These are phyloP conservation scores for Drosophila carrolli DNA, from an alignment of 1,140 invertebrate genomes.

Conservation along the genomic window DNA sequence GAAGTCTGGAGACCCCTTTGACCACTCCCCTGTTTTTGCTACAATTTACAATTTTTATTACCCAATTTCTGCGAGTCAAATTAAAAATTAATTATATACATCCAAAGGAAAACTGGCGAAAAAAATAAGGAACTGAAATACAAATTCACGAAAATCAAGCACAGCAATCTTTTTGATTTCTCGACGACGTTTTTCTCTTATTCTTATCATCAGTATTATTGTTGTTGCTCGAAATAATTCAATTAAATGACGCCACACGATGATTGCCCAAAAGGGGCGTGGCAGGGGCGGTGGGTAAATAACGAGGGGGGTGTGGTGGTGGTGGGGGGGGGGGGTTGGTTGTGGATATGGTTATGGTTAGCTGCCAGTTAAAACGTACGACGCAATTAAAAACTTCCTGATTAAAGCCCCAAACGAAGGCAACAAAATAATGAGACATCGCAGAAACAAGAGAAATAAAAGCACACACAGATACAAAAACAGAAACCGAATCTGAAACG, in stretches of 20 bases:
- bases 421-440: conserved; percentile 45
- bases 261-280: conserved; percentile 25
- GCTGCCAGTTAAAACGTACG: conserved; percentile 69
- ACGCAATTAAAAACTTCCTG: conserved; percentile 82
- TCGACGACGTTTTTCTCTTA: conserved; percentile 63
- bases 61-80: conserved; percentile 78
- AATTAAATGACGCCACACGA: conserved; percentile 77
- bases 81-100: conserved; percentile 80
- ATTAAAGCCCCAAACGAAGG: conserved; percentile 75
- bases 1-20: conserved; percentile 9
- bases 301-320: not conserved
- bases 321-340: conserved; percentile 31
- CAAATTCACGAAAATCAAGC: conserved; percentile 30
- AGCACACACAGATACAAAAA: conserved; percentile 12
- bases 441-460: conserved; percentile 16
- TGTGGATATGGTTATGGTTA: conserved; percentile 65
- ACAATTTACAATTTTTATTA: conserved; percentile 79
- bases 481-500: conserved; percentile 19
- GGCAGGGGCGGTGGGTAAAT: not conserved
- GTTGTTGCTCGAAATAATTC: conserved; percentile 79
- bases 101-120: conserved; percentile 31
- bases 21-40: conserved; percentile 13
- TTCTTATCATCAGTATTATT: conserved; percentile 28
- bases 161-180: conserved; percentile 71
- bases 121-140: conserved; percentile 39